Conservation (phyloP, 2,113 vertebrate genomes). For the Loxodonta africana region DNA sequence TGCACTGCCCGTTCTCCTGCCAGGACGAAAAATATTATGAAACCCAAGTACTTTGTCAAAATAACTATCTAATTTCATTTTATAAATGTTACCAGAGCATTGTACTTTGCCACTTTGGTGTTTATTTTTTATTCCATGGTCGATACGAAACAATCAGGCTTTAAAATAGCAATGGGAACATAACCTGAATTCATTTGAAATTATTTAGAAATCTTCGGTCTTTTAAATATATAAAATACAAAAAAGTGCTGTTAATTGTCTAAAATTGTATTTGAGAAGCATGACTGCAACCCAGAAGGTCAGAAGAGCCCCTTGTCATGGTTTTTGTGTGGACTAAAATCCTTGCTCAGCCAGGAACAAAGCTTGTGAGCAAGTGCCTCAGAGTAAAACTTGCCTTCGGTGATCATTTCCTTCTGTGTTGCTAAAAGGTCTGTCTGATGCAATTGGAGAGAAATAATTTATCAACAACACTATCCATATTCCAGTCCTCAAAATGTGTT, state of each 20-base stretch:
- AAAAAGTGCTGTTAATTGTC: conserved; percentile 20
- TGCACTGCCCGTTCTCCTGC: background rate
- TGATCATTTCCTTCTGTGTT: background rate
- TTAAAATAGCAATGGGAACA: background rate
- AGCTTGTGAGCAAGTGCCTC: background rate
- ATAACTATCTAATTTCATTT: conserved; percentile 20
- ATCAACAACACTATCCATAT: background rate
- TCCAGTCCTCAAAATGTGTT: background rate
- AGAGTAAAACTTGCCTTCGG: background rate
- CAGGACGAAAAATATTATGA: background rate
- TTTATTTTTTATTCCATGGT: background rate
- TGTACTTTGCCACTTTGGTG: background rate
- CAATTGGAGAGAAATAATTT: background rate
- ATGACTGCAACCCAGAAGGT: background rate
- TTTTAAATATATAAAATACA: conserved; percentile 1
- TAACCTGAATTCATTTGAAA: conserved; percentile 32
- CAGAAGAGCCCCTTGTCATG: background rate
- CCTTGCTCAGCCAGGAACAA: background rate
- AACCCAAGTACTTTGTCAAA: conserved; percentile 1
- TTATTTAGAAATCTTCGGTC: conserved; percentile 3
- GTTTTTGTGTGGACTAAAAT: background rate
- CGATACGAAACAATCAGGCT: background rate
- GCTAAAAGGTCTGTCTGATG: background rate
- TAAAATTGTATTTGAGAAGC: background rate
- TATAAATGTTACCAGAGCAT: background rate